phyloP scores from a whole-genome alignment of 2,113 vertebrate genomes.

The Deroptyus accipitrinus region DNA sequence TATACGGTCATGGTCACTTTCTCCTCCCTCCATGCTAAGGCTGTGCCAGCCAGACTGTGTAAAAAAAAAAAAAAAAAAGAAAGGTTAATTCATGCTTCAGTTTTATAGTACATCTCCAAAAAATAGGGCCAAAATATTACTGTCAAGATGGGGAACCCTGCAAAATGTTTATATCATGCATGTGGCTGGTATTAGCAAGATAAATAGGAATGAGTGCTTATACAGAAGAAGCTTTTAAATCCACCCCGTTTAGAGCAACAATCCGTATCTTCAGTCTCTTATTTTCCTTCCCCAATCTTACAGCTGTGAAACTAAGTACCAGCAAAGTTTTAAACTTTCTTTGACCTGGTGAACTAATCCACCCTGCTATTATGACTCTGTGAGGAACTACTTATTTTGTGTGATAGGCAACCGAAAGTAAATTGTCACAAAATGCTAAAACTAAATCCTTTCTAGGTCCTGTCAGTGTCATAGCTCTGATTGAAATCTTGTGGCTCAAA shows the following conservation, averaged over 20 bases:
- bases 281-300: not conserved
- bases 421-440: not conserved
- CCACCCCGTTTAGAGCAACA: not conserved
- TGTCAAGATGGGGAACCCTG: not conserved
- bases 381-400: not conserved
- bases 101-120: not conserved
- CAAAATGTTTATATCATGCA: not conserved
- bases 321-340: not conserved
- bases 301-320: not conserved
- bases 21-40: not conserved
- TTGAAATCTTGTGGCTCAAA: not conserved
- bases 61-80: not conserved
- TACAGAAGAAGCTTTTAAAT: not conserved
- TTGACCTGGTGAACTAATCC: not conserved
- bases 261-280: not conserved
- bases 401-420: not conserved
- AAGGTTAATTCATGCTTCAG: not conserved
- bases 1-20: not conserved
- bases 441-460: not conserved
- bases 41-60: not conserved
- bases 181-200: not conserved
- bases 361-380: not conserved
- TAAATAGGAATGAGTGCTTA: not conserved
- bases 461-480: not conserved
- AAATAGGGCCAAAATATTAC: not conserved